A percentile compares a stretch with the other conserved stretches of the same genome.
Conservation (phyloP, 2,797 vertebrate genomes). For the Gallirallus australis region DNA sequence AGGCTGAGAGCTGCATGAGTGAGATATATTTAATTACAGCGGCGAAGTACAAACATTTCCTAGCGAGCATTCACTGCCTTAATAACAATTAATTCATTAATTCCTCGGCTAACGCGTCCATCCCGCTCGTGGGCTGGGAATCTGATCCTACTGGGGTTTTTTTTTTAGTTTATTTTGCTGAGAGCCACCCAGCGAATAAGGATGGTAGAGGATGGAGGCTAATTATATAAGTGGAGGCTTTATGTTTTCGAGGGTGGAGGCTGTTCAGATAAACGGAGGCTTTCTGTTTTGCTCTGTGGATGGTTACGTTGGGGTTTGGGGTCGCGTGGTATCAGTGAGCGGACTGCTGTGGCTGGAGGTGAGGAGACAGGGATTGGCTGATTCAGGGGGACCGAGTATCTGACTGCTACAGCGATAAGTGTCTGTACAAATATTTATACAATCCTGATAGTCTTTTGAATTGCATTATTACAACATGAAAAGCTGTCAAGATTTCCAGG, state of each 20-base stretch:
- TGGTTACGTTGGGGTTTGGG: not conserved
- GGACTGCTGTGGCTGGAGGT: constrained; percentile 3
- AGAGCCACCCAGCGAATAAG: not conserved
- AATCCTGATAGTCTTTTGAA: constrained; percentile 68
- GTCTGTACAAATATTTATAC: constrained; percentile 79
- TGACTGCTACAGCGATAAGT: constrained; percentile 68
- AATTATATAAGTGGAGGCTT: constrained; percentile 54
- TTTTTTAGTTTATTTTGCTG: constrained; percentile 36
- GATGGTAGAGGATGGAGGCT: not conserved
- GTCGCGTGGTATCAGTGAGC: constrained; percentile 15
- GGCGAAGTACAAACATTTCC: not conserved
- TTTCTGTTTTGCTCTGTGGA: constrained; percentile 36
- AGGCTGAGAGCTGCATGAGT: not conserved
- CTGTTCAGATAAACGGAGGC: constrained; percentile 38
- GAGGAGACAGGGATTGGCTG: constrained; percentile 42
- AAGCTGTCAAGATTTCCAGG: constrained; percentile 67
- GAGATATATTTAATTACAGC: constrained; percentile 44
- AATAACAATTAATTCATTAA: constrained; percentile 57
- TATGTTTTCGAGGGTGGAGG: not conserved
- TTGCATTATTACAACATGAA: constrained; percentile 59
- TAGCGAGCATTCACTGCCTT: not conserved
- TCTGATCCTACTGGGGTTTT: not conserved
- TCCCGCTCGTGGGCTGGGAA: constrained; percentile 11
- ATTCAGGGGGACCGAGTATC: constrained; percentile 47
- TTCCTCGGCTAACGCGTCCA: constrained; percentile 8